Base-by-base conservation (phyloP, 53 echinoderm and acorn worm genomes). In the Echinarachnius parma region DNA sequence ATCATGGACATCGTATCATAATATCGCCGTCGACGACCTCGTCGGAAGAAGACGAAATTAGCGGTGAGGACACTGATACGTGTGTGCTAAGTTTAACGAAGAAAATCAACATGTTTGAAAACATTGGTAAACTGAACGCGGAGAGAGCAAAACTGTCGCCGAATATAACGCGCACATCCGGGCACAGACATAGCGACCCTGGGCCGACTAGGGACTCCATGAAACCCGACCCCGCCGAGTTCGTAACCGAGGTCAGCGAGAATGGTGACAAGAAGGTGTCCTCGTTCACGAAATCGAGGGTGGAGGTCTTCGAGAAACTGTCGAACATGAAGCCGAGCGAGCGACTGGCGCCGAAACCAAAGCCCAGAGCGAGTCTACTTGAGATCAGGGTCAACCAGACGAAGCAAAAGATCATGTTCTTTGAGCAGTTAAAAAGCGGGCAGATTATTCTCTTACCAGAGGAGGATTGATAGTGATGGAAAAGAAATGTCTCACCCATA, bases 351-450 rank as follows among this genome's bases (percentile, higher is more conserved):
- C 74, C 74, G 28, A 72, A 57, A 55, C 74, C 74, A 9, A 72
- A 56, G 28, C 74, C 74, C 13, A 42, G 74, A 3, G 56, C 74
- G 1, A 72, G 74, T 26, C 25, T 72, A 26, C 57, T 72, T 2
- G 74, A 72, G 29, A 72, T 72, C 56, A 36, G 57, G 26, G 28
- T 72, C 22, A 72, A 72, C 31, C 74, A 72, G 44, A 72, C 74
- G n/a, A 72, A 42, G 28, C 42, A 37, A 28, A 72, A 72, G 44
- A 72, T 72, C 9, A 55, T 72, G 56, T 72, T 72, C 26, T 72
- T 72, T 34, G 74, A 72, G 31, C 74, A 72, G 25, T 27, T 72
- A 18, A 55, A 72, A 56, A 55, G 42, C 21, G 58, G 74, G n/a
- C 56, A 36, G 18, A 57, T n/a, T 5, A 0, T 72, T 36, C 35